Evolutionary conservation across 2,888 invertebrate species (phyloP).

Genomic region (Tromatobia lineatoria): DNA sequence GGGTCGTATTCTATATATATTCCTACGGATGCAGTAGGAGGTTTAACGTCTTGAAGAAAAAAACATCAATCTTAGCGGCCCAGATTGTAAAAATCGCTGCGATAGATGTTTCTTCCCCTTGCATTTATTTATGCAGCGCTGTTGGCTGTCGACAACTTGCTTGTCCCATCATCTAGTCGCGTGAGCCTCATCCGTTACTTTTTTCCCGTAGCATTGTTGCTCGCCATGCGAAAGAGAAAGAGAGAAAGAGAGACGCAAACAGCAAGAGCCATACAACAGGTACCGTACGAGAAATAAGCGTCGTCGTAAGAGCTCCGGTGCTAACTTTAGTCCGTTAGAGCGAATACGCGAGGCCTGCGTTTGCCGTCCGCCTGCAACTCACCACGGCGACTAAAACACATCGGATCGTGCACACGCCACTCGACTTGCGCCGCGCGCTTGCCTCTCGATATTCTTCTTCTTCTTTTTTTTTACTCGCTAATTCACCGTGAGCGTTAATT

Average conservation of each 20-base stretch:
- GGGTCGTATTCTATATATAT: background rate
- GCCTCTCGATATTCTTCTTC: constrained; percentile 41
- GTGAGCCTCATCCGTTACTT: constrained; percentile 9
- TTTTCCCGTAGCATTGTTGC: constrained; percentile 14
- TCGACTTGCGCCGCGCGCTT: background rate
- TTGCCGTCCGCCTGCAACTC: constrained; percentile 23
- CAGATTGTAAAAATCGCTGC: constrained; percentile 26
- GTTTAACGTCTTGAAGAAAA: constrained; percentile 6
- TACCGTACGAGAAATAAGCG: constrained; percentile 67
- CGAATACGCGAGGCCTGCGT: constrained; percentile 34
- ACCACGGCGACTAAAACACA: constrained; percentile 9
- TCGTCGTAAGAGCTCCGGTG: constrained; percentile 60
- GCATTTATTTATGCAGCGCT: background rate
- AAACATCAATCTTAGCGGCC: constrained; percentile 36
- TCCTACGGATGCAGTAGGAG: background rate
- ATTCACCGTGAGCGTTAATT: constrained; percentile 59
- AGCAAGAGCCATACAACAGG: constrained; percentile 59
- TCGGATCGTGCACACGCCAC: constrained; percentile 19
- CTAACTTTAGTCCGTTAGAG: constrained; percentile 70
- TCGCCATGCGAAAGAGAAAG: background rate
- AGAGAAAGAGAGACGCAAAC: background rate
- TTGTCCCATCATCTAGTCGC: background rate
- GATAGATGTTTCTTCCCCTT: background rate
- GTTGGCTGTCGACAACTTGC: background rate
- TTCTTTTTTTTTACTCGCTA: constrained; percentile 37